These are phyloP conservation scores for Teinopalpus imperialis DNA, from an alignment of 2,888 invertebrate genomes.

Conservation along the genomic window DNA sequence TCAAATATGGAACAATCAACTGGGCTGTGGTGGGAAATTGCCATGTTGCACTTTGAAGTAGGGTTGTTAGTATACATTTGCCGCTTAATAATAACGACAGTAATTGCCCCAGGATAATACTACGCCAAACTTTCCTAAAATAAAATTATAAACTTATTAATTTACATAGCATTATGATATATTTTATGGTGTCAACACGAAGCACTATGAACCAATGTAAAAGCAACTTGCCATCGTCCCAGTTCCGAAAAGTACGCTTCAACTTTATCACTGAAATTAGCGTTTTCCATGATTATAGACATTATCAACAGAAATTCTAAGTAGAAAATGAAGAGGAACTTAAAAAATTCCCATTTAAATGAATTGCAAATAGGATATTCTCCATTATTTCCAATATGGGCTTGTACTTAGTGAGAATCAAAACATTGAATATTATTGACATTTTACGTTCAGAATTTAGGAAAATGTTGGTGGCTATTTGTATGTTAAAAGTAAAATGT, in stretches of 20 bases:
- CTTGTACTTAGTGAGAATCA: slow-evolving; percentile 34
- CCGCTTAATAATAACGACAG: slow-evolving; percentile 89
- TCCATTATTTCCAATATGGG: slow-evolving; percentile 36
- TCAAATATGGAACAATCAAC: slow-evolving; percentile 89
- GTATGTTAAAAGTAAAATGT: too few species aligned
- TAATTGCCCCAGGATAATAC: slow-evolving; percentile 88
- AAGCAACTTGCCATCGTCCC: slow-evolving; percentile 84
- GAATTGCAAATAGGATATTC: slow-evolving; percentile 31
- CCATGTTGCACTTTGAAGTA: slow-evolving; percentile 85
- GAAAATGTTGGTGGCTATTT: too few species aligned
- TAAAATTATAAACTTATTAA: slow-evolving; percentile 19
- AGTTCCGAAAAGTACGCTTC: slow-evolving; percentile 85
- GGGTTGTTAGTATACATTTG: slow-evolving; percentile 87
- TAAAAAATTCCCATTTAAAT: slow-evolving; percentile 31
- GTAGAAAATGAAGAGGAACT: slow-evolving; percentile 31
- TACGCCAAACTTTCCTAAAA: slow-evolving; percentile 87
- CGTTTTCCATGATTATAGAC: slow-evolving; percentile 54
- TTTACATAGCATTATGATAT: too few species aligned
- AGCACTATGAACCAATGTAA: too few species aligned
- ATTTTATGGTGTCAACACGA: too few species aligned
- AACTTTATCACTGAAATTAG: slow-evolving; percentile 85
- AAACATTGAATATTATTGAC: slow-evolving; percentile 34
- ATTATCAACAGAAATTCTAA: slow-evolving; percentile 29
- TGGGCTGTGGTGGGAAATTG: slow-evolving; percentile 91
- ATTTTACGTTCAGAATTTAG: neutral